phyloP scores from a whole-genome alignment of 2,113 vertebrate genomes.

The Carassius carassius region DNA sequence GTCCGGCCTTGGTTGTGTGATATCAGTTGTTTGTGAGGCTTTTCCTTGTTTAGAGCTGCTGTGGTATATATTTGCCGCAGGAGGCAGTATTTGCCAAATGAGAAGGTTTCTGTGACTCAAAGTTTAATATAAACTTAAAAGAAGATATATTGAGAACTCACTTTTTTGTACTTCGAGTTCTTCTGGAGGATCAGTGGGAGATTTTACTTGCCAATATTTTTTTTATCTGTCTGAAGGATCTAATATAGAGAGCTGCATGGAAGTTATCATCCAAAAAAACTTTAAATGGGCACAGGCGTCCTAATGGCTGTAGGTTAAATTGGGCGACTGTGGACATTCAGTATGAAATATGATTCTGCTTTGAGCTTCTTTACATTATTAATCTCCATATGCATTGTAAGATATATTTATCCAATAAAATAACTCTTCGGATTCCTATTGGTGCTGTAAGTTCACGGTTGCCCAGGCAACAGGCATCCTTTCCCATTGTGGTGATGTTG shows the following conservation, averaged over 20 bases:
- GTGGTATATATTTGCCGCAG: background rate
- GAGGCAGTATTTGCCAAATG: background rate
- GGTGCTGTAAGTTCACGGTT: constrained; percentile 41
- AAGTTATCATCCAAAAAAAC: background rate
- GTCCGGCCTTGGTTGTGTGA: background rate
- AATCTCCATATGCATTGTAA: constrained; percentile 22
- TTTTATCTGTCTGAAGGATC: background rate
- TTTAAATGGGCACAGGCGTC: background rate
- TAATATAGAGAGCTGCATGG: constrained; percentile 9
- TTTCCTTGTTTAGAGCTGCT: background rate
- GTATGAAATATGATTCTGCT: background rate
- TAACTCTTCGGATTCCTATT: constrained; percentile 20
- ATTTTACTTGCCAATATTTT: background rate
- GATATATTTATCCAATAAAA: constrained; percentile 50
- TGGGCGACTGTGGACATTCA: background rate
- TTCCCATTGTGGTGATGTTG: constrained; percentile 43
- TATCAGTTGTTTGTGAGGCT: background rate
- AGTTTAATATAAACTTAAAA: background rate
- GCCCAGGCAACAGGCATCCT: constrained; percentile 53
- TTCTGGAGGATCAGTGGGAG: background rate
- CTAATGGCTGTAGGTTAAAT: constrained; percentile 2
- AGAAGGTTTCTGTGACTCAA: background rate
- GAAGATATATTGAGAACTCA: background rate
- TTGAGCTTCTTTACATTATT: constrained; percentile 33
- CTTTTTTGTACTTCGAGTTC: background rate